These are phyloP conservation scores for Caradrina kadenii DNA, from an alignment of 2,888 invertebrate species.

Conservation along the genomic window DNA sequence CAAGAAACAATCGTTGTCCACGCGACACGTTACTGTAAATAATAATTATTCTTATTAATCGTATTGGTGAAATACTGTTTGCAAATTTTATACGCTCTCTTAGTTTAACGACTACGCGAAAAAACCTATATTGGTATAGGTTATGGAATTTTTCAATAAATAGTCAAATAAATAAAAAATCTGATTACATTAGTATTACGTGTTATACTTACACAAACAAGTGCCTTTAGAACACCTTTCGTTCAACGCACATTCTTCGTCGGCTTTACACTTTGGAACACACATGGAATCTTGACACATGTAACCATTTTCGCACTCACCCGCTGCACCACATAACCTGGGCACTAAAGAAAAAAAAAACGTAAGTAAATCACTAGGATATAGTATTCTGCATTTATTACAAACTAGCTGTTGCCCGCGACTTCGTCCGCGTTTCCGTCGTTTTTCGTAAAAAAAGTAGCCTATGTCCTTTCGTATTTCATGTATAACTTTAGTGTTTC, in stretches of 20 bases:
- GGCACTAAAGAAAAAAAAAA: conserved; percentile 91
- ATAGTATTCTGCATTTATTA: background rate
- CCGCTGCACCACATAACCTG: conserved; percentile 92
- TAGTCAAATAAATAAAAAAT: background rate
- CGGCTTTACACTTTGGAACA: conserved; percentile 93
- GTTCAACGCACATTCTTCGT: conserved; percentile 96
- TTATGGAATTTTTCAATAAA: background rate
- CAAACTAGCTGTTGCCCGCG: too few relatives aligned
- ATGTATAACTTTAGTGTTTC: too few relatives aligned
- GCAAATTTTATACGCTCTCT: background rate
- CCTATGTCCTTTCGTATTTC: too few relatives aligned
- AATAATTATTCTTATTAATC: conserved; percentile 1
- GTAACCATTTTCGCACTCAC: conserved; percentile 93
- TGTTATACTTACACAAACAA: conserved; percentile 93
- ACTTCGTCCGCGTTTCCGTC: too few relatives aligned
- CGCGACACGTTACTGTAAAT: conserved; percentile 94
- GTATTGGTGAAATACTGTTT: background rate
- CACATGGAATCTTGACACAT: conserved; percentile 96
- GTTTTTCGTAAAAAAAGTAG: too few relatives aligned
- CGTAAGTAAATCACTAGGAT: conserved; percentile 8
- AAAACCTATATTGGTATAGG: too few relatives aligned
- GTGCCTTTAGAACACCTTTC: conserved; percentile 96
- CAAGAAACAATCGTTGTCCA: conserved; percentile 97
- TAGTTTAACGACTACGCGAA: background rate
- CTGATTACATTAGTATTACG: background rate